Conservation (phyloP, 2,888 invertebrate genomes). For the Parnassius apollo region DNA sequence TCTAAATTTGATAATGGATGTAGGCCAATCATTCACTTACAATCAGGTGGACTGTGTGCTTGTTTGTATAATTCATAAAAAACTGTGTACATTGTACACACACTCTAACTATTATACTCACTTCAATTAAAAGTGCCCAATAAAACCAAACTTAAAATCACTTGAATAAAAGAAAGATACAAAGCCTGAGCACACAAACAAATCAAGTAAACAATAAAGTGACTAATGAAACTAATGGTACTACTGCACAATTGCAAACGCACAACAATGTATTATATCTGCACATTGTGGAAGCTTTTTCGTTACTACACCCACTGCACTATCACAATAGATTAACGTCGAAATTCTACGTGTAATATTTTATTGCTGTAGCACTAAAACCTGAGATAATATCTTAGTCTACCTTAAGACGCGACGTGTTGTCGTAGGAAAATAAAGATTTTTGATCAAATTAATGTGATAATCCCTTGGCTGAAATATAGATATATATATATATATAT, state of each 20-base stretch:
- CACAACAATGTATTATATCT: slow-evolving; percentile 43
- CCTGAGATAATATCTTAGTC: slow-evolving; percentile 36
- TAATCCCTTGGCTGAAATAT: too few species aligned
- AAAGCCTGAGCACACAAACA: slow-evolving; percentile 4
- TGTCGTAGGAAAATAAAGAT: too few species aligned
- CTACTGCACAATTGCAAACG: slow-evolving; percentile 30
- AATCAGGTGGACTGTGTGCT: too few species aligned
- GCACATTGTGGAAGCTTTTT: slow-evolving; percentile 51
- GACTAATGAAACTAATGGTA: slow-evolving; percentile 34
- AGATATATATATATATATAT: too few species aligned
- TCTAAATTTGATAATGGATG: too few species aligned
- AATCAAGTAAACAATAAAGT: slow-evolving; percentile 26
- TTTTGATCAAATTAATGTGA: too few species aligned
- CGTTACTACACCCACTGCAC: slow-evolving; percentile 46
- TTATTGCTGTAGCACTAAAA: slow-evolving; percentile 51
- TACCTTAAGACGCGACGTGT: too few species aligned
- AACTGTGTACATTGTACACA: too few species aligned
- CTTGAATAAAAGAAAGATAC: slow-evolving; percentile 9
- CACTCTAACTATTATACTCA: background rate
- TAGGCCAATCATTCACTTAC: too few species aligned
- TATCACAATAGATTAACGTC: slow-evolving; percentile 65
- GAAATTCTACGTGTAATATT: slow-evolving; percentile 54
- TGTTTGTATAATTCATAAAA: too few species aligned
- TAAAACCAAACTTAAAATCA: background rate
- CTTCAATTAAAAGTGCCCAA: background rate